phyloP scores from a whole-genome alignment of 2,888 invertebrate species.

The Lordiphosa andalusiaca region DNA sequence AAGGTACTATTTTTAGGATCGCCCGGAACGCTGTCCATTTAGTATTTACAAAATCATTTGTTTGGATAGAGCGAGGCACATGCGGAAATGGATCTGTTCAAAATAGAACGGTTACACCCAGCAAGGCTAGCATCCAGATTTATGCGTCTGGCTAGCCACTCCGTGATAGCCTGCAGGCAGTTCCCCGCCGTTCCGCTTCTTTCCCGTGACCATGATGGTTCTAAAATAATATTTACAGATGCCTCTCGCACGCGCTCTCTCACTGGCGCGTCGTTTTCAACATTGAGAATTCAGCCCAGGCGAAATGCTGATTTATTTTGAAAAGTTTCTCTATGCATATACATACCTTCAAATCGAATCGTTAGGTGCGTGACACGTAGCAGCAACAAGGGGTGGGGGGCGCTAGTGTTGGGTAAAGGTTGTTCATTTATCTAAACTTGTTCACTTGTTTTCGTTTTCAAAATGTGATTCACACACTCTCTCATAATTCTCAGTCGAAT shows the following conservation, averaged over 20 bases:
- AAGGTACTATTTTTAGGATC: conserved; percentile 12
- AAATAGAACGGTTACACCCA: conserved; percentile 10
- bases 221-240: conserved; percentile 10
- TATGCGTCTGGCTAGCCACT: conserved; percentile 6
- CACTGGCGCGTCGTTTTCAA: background rate
- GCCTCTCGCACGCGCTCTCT: conserved; percentile 2
- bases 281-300: conserved; percentile 13
- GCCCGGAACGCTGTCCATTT: conserved; percentile 4
- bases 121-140: conserved; percentile 6
- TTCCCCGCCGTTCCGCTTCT: conserved; percentile 4
- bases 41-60: conserved; percentile 11
- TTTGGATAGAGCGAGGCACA: conserved; percentile 1
- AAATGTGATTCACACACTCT: too few species aligned
- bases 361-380: conserved; percentile 7
- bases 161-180: background rate
- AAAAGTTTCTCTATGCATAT: conserved; percentile 12
- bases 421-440: background rate
- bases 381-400: background rate
- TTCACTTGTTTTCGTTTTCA: background rate
- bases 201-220: conserved; percentile 8
- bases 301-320: conserved; percentile 12
- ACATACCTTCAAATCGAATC: conserved; percentile 1
- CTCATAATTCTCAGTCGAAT: too few species aligned
- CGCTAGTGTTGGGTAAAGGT: background rate
- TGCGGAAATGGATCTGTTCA: conserved; percentile 8